These are phyloP conservation scores for Formica exsecta DNA, from an alignment of 1,140 invertebrate genomes.

Conservation along the genomic window DNA sequence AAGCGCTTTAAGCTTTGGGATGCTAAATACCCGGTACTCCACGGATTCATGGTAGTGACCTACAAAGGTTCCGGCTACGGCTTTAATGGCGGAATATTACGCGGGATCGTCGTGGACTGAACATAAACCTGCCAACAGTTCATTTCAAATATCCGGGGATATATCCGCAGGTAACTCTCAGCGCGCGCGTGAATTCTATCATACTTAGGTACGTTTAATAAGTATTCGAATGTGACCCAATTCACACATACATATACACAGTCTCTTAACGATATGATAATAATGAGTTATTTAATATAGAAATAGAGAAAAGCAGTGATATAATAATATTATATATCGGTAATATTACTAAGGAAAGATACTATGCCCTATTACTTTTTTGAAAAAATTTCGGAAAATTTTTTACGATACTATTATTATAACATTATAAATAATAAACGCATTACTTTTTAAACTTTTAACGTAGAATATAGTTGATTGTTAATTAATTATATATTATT, in stretches of 20 bases:
- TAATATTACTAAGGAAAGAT: not conserved
- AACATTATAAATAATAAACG: constrained; percentile 32
- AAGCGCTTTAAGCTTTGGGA: constrained; percentile 57
- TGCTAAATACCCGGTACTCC: constrained; percentile 46
- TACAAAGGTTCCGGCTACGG: constrained; percentile 57
- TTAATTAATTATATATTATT: constrained; percentile 54
- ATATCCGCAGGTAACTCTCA: not conserved
- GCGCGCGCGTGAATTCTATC: not conserved
- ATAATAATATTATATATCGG: not conserved
- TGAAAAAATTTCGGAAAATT: not conserved
- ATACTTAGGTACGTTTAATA: constrained; percentile 33
- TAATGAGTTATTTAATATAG: not conserved
- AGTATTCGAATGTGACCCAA: constrained; percentile 13
- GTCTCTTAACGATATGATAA: not conserved
- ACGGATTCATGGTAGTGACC: constrained; percentile 51
- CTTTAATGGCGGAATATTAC: constrained; percentile 62
- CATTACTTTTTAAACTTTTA: constrained; percentile 37
- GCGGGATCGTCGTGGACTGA: constrained; percentile 1
- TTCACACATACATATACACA: not conserved
- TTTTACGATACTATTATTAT: constrained; percentile 9
- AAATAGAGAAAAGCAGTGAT: not conserved
- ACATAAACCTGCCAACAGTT: constrained; percentile 48
- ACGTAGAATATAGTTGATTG: constrained; percentile 10
- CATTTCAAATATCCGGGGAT: constrained; percentile 29
- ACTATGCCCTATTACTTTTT: not conserved